Percentiles rank a stretch among this genome's conserved stretches.
phyloP scores from a whole-genome alignment of 1,140 invertebrate species.

The Manduca sexta region DNA sequence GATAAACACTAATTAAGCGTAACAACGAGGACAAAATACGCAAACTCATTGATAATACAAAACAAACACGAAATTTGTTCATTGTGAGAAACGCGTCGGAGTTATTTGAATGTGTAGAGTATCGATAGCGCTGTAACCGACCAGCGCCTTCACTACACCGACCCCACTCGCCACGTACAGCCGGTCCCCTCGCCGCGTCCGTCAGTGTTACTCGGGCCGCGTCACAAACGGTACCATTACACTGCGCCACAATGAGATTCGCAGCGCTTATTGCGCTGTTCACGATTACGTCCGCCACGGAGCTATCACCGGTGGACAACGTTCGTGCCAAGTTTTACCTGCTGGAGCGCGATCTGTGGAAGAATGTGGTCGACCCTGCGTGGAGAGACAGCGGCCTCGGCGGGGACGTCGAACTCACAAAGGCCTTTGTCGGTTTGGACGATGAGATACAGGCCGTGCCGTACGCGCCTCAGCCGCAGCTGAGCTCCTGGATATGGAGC shows the following conservation, averaged over 20 bases:
- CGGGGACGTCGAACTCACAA: slow-evolving; percentile 72
- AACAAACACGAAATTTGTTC: too few species aligned
- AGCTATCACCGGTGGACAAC: slow-evolving; percentile 66
- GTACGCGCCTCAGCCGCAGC: slow-evolving; percentile 53
- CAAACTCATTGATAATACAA: too few species aligned
- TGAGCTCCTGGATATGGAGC: slow-evolving; percentile 74
- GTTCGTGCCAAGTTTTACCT: slow-evolving; percentile 73
- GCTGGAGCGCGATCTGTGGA: slow-evolving; percentile 70
- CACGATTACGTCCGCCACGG: slow-evolving; percentile 30
- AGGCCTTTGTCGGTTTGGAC: slow-evolving; percentile 73
- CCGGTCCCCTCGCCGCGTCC: slow-evolving; percentile 26
- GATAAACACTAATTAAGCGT: too few species aligned
- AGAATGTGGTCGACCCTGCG: slow-evolving; percentile 53
- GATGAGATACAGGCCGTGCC: slow-evolving; percentile 57
- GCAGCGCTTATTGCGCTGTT: slow-evolving; percentile 53
- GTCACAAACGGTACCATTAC: slow-evolving; percentile 25
- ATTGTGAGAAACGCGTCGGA: too few species aligned
- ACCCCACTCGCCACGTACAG: slow-evolving; percentile 27
- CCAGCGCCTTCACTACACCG: slow-evolving; percentile 30
- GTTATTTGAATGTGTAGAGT: not conserved
- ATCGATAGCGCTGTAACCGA: slow-evolving; percentile 15
- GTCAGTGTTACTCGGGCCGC: slow-evolving; percentile 38
- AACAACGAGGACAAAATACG: too few species aligned
- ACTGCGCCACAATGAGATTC: slow-evolving; percentile 35
- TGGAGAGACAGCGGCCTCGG: slow-evolving; percentile 61